Conservation (phyloP, 2,797 vertebrate species). For the Rallus crepitans region DNA sequence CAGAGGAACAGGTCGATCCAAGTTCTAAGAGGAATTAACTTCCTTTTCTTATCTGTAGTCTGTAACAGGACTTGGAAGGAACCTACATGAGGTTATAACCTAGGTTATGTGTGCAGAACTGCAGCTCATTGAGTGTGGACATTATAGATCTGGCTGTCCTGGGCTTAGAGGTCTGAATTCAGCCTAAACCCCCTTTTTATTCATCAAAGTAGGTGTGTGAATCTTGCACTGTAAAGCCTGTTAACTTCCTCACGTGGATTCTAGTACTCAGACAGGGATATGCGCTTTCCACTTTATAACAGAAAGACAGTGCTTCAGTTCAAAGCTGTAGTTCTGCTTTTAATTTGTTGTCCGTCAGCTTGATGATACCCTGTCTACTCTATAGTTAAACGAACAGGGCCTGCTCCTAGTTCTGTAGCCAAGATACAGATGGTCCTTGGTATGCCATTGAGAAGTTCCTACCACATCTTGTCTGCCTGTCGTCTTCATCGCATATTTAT, state of each 20-base stretch:
- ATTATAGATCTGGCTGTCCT: neutral
- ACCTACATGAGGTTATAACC: neutral
- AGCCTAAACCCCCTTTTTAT: neutral
- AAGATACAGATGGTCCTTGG: neutral
- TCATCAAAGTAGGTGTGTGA: neutral
- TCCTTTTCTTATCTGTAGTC: neutral
- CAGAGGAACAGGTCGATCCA: neutral
- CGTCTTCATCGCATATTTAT: neutral
- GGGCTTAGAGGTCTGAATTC: neutral
- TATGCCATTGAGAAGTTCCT: neutral
- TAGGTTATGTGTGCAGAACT: neutral
- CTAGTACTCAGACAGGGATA: neutral
- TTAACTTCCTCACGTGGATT: neutral
- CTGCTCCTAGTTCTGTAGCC: neutral
- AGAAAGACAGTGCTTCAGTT: neutral
- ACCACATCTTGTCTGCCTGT: neutral
- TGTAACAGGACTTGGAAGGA: neutral
- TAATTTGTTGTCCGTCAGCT: neutral
- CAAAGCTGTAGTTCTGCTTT: neutral
- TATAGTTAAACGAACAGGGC: neutral
- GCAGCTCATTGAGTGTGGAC: neutral
- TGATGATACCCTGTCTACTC: neutral
- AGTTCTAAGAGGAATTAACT: neutral
- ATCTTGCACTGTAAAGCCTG: neutral
- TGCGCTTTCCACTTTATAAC: neutral